Base-by-base conservation (phyloP, 2,113 vertebrate species). In the Cercocebus atys region DNA sequence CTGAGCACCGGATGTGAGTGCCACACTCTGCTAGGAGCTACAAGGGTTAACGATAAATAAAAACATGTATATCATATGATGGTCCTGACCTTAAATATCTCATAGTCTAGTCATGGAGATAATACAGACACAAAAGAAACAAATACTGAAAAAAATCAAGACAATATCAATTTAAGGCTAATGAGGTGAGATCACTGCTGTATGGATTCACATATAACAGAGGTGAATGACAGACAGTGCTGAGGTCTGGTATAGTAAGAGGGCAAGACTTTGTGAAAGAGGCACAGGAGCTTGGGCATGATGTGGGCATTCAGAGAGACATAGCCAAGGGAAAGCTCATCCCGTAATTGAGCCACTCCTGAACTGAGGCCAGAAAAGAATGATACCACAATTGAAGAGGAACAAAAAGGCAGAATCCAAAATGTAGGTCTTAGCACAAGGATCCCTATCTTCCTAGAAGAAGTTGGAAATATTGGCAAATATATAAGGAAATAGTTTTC, bases 21-120 rank as follows among this genome's bases (percentile, higher is more conserved):
- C 23, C 7, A 38, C 7, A 45, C 32, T 80, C 10, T n/a, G 18
- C n/a, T 52, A 16, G 13, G 23, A 47, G 45, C 43, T 73, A 40
- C 0, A 16, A 94, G 38, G 25, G 0, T 80, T 47, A 57, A n/a
- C 45, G 50, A 80, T 57, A 64, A 68, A 43, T 68, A 43, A 76
- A 61, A 4, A 68, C 38, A 20, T 25, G 6, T 68, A 68, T 17
- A n/a, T 2, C 32, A 16, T 7, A 1, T 0, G 4, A 3, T 38
- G 38, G 11, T 64, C 43, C 22, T 79, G 10, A 84, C 13, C 59
- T n/a, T 68, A 25, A 43, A 17, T 13, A 80, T 6, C 50, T 96
- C 6, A 5, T 68, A 38, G 40, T 83, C 50, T 83, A 75, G 35
- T n/a, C n/a, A 38, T 8, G 40, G 8, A 94, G 38, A 89, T 32